These are phyloP conservation scores for Cacatua alba DNA, from an alignment of 2,113 vertebrate species.

Conservation along the genomic window DNA sequence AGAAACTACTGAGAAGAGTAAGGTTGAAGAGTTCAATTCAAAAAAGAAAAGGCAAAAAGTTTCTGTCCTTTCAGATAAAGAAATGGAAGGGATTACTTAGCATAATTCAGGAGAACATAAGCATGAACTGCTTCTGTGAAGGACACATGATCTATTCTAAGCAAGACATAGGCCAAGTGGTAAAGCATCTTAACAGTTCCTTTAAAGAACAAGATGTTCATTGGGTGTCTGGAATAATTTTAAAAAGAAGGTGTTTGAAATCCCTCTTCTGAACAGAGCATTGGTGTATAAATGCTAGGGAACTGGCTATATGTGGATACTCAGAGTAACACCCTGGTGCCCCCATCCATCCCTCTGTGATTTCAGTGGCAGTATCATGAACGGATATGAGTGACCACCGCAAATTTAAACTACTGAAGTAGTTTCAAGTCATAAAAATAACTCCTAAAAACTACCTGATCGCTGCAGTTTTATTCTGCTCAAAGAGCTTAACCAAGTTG, in stretches of 20 bases:
- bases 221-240: background rate
- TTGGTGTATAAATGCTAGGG: background rate
- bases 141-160: background rate
- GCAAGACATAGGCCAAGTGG: background rate
- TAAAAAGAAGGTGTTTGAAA: background rate
- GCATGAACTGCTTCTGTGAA: background rate
- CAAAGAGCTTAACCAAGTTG: background rate
- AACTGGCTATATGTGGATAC: background rate
- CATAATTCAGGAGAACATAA: background rate
- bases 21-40: background rate
- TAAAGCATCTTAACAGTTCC: background rate
- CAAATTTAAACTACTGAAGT: background rate
- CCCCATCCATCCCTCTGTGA: background rate
- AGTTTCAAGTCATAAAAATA: background rate
- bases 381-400: background rate
- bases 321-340: background rate
- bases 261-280: background rate
- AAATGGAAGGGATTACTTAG: background rate
- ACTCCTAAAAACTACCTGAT: background rate
- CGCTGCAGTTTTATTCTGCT: background rate
- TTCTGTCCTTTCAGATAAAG: background rate
- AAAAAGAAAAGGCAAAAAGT: background rate
- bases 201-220: background rate
- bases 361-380: background rate
- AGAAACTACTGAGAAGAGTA: background rate